Conservation (phyloP, 1,140 invertebrate species). For the Anastatus disparis region DNA sequence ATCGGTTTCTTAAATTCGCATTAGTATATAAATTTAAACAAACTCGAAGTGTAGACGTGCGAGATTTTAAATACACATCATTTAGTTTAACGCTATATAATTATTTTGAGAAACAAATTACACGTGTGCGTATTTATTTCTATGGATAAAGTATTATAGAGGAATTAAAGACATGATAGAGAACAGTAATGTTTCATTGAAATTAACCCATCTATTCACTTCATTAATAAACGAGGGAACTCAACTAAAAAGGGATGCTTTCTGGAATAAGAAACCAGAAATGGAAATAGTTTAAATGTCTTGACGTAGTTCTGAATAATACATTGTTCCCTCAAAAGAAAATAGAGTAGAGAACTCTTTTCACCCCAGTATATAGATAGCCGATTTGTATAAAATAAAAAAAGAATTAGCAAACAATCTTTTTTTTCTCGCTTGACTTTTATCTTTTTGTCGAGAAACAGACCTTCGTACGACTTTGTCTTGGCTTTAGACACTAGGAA, state of each 20-base stretch:
- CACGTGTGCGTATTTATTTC: no score
- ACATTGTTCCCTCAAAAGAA: conserved; percentile 48
- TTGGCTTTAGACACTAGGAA: no score
- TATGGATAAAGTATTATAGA: not conserved
- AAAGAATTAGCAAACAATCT: not conserved
- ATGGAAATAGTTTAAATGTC: conserved; percentile 56
- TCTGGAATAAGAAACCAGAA: conserved; percentile 47
- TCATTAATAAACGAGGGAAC: conserved; percentile 52
- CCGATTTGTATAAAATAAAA: not conserved
- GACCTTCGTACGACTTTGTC: not conserved
- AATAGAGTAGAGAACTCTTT: conserved; percentile 51
- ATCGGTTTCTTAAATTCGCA: conserved; percentile 49
- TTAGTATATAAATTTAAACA: conserved; percentile 52
- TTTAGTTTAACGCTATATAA: conserved; percentile 34
- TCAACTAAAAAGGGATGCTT: conserved; percentile 44
- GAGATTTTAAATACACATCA: conserved; percentile 38
- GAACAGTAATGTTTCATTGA: no score
- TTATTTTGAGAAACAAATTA: no score
- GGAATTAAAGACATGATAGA: conserved; percentile 41
- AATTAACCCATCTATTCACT: conserved; percentile 55
- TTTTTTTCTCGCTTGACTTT: not conserved
- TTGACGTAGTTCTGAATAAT: conserved; percentile 56
- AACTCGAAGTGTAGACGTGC: conserved; percentile 45
- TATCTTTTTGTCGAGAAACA: not conserved
- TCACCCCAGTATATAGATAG: not conserved